Evolutionary conservation across 2,113 vertebrate species (phyloP), one percentile per base, ranked within the genome.

Genomic region (Pseudorectes ferrugineus): DNA sequence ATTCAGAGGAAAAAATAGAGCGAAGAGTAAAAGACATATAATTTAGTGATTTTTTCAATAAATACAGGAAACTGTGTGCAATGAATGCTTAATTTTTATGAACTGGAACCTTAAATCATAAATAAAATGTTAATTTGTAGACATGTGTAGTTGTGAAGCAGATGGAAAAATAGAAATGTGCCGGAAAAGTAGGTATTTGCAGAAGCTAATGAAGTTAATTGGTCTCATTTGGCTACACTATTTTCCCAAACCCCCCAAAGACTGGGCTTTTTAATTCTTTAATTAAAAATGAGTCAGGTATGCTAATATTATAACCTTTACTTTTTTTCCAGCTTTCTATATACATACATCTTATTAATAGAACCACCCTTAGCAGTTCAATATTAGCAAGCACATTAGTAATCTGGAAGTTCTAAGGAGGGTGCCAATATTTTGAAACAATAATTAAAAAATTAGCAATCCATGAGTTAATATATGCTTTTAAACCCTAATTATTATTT

Each of bases 261-360:
- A 97, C 96, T 96, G 92, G 95, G 95, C 97, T 98, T 97, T 98
- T 98, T 97, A 97, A 97, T 98, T 98, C 96, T 97, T 97, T 98
- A 98, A 98, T 98, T 98, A 98, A 98, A 98, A 98, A 98, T 98
- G 95, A 97, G 96, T 97, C 98, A 97, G 97, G 95, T 98, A 97
- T 98, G 97, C 97, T 98, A 98, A 97, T 98, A 98, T 96, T 97
- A 95, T 98, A 98, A 98, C 97, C 97, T 97, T 98, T 98, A 96
- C 92, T 96, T 97, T 98, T 97, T 97, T 96, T 59, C 81, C 78
- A 88, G 96, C 95, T 97, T 98, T 96, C 93, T 95, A 71, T 97
- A 97, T 85, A 97, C 95, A 92, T 73, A 93, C 74, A 91, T 97
- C 95, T 96, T 98, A 97, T 97, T 98, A 97, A 97, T 97, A 97